Percentiles rank a stretch among this genome's conserved stretches.
These are phyloP conservation scores for Erynnis tages DNA, from an alignment of 2,888 invertebrate species.

Conservation along the genomic window DNA sequence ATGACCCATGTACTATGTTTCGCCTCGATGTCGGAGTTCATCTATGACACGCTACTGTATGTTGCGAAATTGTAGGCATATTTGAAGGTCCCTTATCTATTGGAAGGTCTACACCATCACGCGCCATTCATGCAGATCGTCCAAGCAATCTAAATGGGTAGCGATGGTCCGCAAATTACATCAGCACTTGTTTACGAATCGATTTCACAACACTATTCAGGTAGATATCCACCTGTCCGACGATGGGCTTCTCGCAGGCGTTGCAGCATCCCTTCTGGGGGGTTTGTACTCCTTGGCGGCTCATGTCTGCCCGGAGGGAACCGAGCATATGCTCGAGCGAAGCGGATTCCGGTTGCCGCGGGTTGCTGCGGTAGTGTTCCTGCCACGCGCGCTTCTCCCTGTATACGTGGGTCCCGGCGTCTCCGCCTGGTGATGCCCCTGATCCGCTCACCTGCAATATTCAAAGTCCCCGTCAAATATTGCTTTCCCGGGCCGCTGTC, in stretches of 20 bases:
- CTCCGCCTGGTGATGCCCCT: slow-evolving; percentile 47
- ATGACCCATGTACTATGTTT: no score
- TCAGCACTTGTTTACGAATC: slow-evolving; percentile 6
- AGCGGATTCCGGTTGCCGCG: slow-evolving; percentile 80
- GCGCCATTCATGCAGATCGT: no score
- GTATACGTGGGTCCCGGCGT: slow-evolving; percentile 83
- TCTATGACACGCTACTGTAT: no score
- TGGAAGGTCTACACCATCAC: no score
- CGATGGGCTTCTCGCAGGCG: slow-evolving; percentile 99
- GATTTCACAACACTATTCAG: slow-evolving; percentile 11
- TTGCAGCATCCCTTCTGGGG: slow-evolving; percentile 99
- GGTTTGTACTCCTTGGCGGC: slow-evolving; percentile 98
- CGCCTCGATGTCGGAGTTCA: no score
- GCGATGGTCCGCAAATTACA: no score
- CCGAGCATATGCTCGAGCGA: slow-evolving; percentile 93
- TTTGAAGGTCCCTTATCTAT: no score
- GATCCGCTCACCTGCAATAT: slow-evolving; percentile 63
- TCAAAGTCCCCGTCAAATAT: slow-evolving; percentile 27
- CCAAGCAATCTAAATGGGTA: no score
- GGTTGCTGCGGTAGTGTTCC: slow-evolving; percentile 77
- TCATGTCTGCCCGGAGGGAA: slow-evolving; percentile 97
- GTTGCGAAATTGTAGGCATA: no score
- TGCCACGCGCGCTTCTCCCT: slow-evolving; percentile 82
- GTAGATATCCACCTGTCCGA: slow-evolving; percentile 89
- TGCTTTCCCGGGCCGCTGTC: slow-evolving; percentile 15